Conservation (phyloP, 2,797 vertebrate species). For the Echiichthys vipera region DNA sequence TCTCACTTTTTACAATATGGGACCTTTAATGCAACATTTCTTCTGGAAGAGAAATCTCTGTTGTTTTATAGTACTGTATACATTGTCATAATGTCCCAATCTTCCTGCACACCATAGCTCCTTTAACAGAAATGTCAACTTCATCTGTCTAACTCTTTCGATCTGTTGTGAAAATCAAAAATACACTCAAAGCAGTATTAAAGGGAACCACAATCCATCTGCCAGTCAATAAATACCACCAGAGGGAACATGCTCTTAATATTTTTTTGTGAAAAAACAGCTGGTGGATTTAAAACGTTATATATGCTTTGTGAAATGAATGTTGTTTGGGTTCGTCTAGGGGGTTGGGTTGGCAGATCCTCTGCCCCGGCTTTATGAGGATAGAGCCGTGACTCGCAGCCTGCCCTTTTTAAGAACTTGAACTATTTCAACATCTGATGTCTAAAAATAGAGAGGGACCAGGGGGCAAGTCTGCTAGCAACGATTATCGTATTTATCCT, state of each 20-base stretch:
- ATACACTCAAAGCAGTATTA: not conserved
- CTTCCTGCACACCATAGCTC: not conserved
- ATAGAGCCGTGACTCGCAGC: conserved; percentile 33
- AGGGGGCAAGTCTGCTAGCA: conserved; percentile 35
- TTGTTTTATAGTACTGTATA: not conserved
- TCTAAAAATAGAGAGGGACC: conserved; percentile 67
- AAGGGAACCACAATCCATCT: conserved; percentile 5
- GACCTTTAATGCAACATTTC: too few species aligned
- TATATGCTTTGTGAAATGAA: conserved; percentile 29
- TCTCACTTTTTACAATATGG: too few species aligned
- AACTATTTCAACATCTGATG: conserved; percentile 70
- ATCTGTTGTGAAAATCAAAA: conserved; percentile 1
- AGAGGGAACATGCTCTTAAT: conserved; percentile 11
- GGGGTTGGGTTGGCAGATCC: conserved; percentile 28
- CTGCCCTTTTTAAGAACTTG: conserved; percentile 71
- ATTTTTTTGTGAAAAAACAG: conserved; percentile 26
- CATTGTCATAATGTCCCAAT: not conserved
- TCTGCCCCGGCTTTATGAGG: conserved; percentile 17
- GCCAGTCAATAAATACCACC: conserved; percentile 19
- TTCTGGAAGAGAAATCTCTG: not conserved
- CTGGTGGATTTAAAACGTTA: conserved; percentile 23
- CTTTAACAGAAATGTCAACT: not conserved
- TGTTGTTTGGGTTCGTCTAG: conserved; percentile 48
- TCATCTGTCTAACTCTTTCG: conserved; percentile 11
- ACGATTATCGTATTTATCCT: conserved; percentile 58